Base-by-base conservation (phyloP, 2,888 invertebrate genomes). In the Acrobasis suavella region DNA sequence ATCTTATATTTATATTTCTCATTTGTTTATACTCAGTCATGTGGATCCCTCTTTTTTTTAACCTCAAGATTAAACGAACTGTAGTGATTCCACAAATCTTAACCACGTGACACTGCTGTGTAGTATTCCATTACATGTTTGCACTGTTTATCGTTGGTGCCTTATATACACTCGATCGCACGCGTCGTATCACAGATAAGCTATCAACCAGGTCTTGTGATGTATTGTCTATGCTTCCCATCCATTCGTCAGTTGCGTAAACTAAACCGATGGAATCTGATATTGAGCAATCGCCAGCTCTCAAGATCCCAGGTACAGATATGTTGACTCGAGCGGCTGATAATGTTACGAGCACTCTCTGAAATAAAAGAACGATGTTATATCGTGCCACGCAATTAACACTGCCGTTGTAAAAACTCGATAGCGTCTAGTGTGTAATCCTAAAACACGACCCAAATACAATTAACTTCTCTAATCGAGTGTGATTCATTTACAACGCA, bases 221-320 rank as follows among this genome's bases (percentile, higher is more conserved):
- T 67, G 71, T 69, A 77, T 78, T 76, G 79, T 77, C 69, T 70
- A 69, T 62, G 67, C 72, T 68, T 70, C 67, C 71, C 75, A 78
- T 77, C 77, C 74, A 74, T 81, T 76, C 73, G 65, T 60, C 63
- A 56, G 69, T 83, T 82, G 78, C 78, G 78, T 72, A 78, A 79
- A 72, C 71, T 42, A 42, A 58, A 66, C 68, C 68, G 60, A 65
- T 63, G 67, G 66, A 69, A 73, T 72, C 73, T 67, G 69, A 75
- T 72, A 71, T 81, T 76, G 67, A 66, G 73, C 74, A 80, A 80
- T 64, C 16, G 22, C 17, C 50, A 32, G 32, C 32, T 50, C 38
- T 16, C 50, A 37, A 37, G 62, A 62, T 62, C 16, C 42, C n/a
- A 49, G 62, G 17, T 55, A 56, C 46, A 56, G 56, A 56, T 56